These are phyloP conservation scores for Narcine bancroftii DNA, from an alignment of 2,113 vertebrate genomes.

Conservation along the genomic window DNA sequence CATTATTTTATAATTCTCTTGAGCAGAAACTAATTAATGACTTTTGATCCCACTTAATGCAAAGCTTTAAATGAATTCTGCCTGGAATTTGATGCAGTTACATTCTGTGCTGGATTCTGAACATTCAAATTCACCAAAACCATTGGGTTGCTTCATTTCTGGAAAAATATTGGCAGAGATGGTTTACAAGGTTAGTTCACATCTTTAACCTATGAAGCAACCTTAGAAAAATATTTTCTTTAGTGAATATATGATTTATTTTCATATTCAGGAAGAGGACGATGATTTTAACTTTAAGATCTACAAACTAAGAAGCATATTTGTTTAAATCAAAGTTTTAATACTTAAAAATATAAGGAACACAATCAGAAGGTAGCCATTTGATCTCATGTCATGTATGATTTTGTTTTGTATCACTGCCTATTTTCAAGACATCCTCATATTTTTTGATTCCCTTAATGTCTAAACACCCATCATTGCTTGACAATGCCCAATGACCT, in stretches of 20 bases:
- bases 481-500: too few relatives aligned
- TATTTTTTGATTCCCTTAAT: too few relatives aligned
- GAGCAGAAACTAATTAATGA: neutral
- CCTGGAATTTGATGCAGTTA: neutral
- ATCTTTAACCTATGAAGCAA: neutral
- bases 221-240: neutral
- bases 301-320: too few relatives aligned
- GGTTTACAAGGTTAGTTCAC: neutral
- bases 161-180: neutral
- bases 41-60: neutral
- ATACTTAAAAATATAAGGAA: too few relatives aligned
- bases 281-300: too few relatives aligned
- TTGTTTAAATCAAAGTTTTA: too few relatives aligned
- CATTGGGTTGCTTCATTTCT: neutral
- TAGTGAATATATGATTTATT: neutral
- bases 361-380: too few relatives aligned
- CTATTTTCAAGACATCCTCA: too few relatives aligned
- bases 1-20: neutral
- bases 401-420: too few relatives aligned
- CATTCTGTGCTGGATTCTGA: neutral
- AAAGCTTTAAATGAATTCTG: neutral
- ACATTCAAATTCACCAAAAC: neutral
- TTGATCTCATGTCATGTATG: too few relatives aligned
- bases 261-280: neutral
- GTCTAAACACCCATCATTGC: too few relatives aligned